A percentile compares a stretch with the other conserved stretches of the same genome.
phyloP scores from a whole-genome alignment of 2,888 invertebrate genomes.

The Torymus aiolomorphi region DNA sequence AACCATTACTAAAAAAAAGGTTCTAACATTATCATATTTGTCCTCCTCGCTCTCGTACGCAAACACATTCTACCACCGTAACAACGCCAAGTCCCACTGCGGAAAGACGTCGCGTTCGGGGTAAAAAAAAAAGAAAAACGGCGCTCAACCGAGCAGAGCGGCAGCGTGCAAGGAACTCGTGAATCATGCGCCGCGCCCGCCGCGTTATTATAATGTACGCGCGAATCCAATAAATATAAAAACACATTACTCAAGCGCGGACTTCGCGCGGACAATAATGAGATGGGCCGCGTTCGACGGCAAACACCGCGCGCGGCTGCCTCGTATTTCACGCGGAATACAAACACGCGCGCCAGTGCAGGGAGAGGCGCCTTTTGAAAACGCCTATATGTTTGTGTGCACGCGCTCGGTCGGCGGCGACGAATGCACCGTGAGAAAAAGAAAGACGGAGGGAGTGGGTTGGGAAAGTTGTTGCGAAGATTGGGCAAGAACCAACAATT shows the following conservation, averaged over 20 bases:
- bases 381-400: no score
- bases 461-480: no score
- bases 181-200: constrained; percentile 58
- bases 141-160: no score
- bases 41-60: background rate
- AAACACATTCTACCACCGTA: constrained; percentile 11
- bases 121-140: no score
- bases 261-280: constrained; percentile 64
- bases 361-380: background rate
- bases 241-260: constrained; percentile 65
- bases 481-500: no score
- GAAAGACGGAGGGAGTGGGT: background rate
- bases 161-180: constrained; percentile 54
- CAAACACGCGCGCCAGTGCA: constrained; percentile 56
- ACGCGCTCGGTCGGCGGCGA: constrained; percentile 3
- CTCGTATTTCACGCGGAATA: constrained; percentile 66
- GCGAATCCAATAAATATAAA: constrained; percentile 58
- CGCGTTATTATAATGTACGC: constrained; percentile 56
- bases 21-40: no score
- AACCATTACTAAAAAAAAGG: no score
- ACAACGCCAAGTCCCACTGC: background rate
- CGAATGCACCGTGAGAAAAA: background rate
- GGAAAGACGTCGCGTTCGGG: no score
- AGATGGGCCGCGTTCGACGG: constrained; percentile 52
- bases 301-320: constrained; percentile 50